phyloP scores from a whole-genome alignment of 2,113 vertebrate genomes.

The Corythornis madagascariensis region DNA sequence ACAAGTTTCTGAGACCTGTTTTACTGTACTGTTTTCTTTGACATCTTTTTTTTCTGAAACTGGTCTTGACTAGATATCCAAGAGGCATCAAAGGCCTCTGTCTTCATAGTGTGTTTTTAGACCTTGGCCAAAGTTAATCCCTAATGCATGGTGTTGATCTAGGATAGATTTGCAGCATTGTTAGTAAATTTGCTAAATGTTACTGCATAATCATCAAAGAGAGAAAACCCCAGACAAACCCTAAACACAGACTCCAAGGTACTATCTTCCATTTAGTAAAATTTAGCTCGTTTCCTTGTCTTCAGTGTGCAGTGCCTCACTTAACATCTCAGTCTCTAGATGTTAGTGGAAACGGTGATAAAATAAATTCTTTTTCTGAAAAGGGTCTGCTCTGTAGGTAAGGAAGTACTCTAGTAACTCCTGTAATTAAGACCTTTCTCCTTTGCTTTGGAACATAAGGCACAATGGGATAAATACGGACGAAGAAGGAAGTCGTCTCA shows the following conservation, averaged over 20 bases:
- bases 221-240: not conserved
- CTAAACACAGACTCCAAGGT: not conserved
- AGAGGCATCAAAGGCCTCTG: not conserved
- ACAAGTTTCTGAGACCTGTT: not conserved
- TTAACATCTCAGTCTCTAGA: not conserved
- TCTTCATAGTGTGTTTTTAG: not conserved
- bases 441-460: not conserved
- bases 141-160: not conserved
- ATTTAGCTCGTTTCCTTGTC: not conserved
- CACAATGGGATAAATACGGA: not conserved
- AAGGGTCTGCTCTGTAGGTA: not conserved
- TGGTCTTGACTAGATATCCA: not conserved
- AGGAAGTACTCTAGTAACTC: not conserved
- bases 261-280: not conserved
- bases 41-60: not conserved
- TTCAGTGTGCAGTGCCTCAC: not conserved
- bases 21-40: fast-evolving
- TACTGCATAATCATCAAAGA: not conserved
- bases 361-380: not conserved
- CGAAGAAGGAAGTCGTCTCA: not conserved
- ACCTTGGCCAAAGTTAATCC: not conserved
- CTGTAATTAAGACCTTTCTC: not conserved
- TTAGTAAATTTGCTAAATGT: not conserved
- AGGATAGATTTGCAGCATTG: not conserved
- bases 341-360: not conserved